Base-by-base conservation (phyloP, 2,113 vertebrate genomes). In the Mohoua ochrocephala region DNA sequence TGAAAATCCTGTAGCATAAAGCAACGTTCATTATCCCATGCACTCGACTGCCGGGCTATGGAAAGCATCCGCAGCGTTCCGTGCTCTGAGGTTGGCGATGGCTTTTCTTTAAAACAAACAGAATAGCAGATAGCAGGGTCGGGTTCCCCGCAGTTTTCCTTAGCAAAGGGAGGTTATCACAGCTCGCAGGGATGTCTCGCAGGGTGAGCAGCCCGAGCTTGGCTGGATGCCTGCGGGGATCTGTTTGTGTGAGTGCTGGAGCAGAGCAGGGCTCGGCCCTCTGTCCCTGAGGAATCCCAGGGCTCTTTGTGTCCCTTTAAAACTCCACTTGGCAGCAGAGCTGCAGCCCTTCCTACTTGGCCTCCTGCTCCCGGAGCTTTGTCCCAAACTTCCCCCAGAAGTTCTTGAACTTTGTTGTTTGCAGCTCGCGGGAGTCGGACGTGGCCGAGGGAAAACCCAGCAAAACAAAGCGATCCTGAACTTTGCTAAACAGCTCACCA, bases 1-100 rank as follows among this genome's bases (percentile, higher is more conserved):
- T 96, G 92, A 97, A 96, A 97, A 96, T 95, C 95, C 96, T 93
- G 93, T 94, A 84, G 91, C 49, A 9, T 93, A 30, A 86, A 93
- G 73, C 44, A 94, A 64, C 7, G 76, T 45, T 96, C 52, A 68
- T 93, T 93, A 84, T 77, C 71, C 88, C 76, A 11, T 61, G 95
- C 50, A 2, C 50, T 76, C 44, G 10, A 2, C 61, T 85, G 82
- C 94, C 39, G 91, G 84, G 91, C 84, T 89, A 85, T 77, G 79
- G 49, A 67, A 96, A 94, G 79, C 88, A 84, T 91, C 64, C 20
- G 31, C 75, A 84, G 61, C 61, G 17, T 64, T 78, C n/a, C 35
- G 11, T 22, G 69, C 77, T 30, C 64, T 15, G 21, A 24, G 89
- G n/a, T 2, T 81, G 76, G 73, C 78, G 60, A 15, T 39, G 39